A percentile compares a stretch with the other conserved stretches of the same genome.
phyloP scores from a whole-genome alignment of 2,113 vertebrate species.

The Eulemur rufifrons region DNA sequence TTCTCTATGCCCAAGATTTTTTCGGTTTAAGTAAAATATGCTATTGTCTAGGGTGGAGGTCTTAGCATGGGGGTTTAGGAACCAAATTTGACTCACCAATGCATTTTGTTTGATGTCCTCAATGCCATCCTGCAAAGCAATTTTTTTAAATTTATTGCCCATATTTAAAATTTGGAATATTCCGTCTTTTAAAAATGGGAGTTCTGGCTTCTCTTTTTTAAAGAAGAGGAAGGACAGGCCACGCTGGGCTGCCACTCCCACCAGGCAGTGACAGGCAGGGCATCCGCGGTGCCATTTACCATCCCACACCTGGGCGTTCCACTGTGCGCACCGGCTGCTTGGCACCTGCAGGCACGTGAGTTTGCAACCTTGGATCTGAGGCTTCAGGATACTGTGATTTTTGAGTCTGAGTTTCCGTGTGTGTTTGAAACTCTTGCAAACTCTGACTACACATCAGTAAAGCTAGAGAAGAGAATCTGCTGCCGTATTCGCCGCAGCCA shows the following conservation, averaged over 20 bases:
- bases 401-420: background rate
- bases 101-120: background rate
- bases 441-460: background rate
- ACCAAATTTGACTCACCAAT: background rate
- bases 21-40: background rate
- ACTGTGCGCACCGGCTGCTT: background rate
- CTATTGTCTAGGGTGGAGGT: background rate
- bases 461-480: background rate
- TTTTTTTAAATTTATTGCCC: background rate
- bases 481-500: background rate
- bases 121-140: background rate
- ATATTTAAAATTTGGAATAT: background rate
- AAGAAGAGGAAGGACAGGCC: background rate
- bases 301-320: fast-evolving
- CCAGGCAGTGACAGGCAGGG: background rate
- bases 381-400: background rate
- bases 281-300: background rate
- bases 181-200: background rate
- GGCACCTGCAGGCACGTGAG: background rate
- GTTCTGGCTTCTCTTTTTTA: background rate
- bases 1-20: background rate
- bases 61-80: too few relatives aligned
- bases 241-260: background rate
- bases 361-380: background rate
- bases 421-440: background rate